Conservation (phyloP, 2,797 vertebrate genomes). For the Sternotherus odoratus region DNA sequence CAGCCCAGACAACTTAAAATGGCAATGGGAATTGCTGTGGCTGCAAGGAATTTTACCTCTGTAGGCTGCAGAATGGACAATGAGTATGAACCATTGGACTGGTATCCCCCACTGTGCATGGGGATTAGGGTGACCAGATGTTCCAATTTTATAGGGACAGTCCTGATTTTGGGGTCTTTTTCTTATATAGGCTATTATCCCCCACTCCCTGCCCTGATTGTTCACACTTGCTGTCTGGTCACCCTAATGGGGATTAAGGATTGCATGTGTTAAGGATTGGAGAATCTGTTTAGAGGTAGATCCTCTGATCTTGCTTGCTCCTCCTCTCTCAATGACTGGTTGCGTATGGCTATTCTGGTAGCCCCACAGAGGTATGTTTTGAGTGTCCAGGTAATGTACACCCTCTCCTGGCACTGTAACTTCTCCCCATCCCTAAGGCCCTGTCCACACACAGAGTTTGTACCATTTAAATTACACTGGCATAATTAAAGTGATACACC, state of each 20-base stretch:
- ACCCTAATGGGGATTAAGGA: no score
- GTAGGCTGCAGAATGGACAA: not conserved
- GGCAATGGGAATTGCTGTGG: not conserved
- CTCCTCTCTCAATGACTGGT: not conserved
- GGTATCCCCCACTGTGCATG: not conserved
- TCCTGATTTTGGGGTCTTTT: no score
- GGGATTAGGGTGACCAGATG: no score
- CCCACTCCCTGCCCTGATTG: no score
- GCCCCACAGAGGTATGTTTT: not conserved
- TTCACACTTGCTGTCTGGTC: no score
- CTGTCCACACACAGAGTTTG: not conserved
- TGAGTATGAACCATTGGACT: not conserved
- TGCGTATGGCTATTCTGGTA: not conserved
- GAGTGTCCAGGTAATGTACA: not conserved
- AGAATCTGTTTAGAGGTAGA: not conserved
- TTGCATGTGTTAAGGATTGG: not conserved
- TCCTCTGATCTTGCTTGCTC: not conserved
- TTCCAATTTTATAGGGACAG: no score
- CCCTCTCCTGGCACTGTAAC: not conserved
- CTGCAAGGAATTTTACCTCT: not conserved
- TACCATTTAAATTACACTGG: not conserved
- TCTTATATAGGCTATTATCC: no score
- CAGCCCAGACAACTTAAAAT: conserved; percentile 35
- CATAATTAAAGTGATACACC: not conserved
- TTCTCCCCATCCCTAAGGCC: not conserved